Base-by-base conservation (phyloP, 2,888 invertebrate species). In the Rhingia rostrata region DNA sequence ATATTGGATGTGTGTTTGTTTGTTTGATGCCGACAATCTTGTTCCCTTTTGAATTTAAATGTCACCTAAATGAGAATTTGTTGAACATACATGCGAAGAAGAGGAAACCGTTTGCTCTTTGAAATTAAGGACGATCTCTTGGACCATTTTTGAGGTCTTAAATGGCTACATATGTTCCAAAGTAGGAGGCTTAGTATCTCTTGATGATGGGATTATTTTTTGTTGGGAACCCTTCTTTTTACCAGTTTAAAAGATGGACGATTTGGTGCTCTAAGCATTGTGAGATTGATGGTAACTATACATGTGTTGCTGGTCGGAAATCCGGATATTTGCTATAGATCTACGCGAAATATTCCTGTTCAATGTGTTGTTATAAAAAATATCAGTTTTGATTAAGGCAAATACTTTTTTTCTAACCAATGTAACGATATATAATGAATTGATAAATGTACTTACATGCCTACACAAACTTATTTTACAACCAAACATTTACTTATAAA, bases 11-110 rank as follows among this genome's bases (percentile, higher is more conserved):
- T 41, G 47, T 47, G 43, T 66, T 53, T 70, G 54, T 12, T 41
- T 67, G 60, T 64, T 70, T 45, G 80, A 75, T 80, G 80, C 84
- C 84, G 84, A 84, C 84, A 84, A 70, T 37, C 45, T 56, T 41
- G 56, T 53, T 78, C 60, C 75, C 53, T 69, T 64, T 75, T 75
- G 60, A 56, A 80, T 75, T 79, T 12, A 74, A 74, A 84, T 84
- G 79, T 74, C 79, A 49, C 39, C 66, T 70, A 75, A 80, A 80
- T 60, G 74, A 74, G 70, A 80, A 80, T 70, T 70, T 60, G 64
- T 80, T 63, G 41, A 61, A 22, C 22, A 22, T 22, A 22, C 22
- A 22, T 22, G 22, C 22, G 33, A 51, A 60, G 69, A 60, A 47
- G 43, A 41, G 47, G 43, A 43, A 60, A 72, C 22, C 49, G 53